Evolutionary conservation across 2,888 invertebrate species (phyloP).

Genomic region (Beris chalybata): DNA sequence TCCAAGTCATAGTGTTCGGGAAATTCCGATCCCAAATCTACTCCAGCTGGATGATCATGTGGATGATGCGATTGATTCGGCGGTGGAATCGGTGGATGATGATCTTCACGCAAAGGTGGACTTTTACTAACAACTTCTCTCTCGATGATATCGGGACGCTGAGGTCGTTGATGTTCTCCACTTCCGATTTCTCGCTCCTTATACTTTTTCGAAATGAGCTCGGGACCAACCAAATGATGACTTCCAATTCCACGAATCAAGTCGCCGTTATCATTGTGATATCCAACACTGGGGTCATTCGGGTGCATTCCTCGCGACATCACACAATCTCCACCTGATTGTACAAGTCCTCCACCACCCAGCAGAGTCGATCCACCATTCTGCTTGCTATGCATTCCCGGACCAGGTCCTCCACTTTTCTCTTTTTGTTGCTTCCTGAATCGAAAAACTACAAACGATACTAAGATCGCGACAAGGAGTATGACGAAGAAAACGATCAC

Average conservation of each 20-base stretch:
- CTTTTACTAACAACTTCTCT: conserved; percentile 84
- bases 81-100: conserved; percentile 77
- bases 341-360: conserved; percentile 68
- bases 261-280: conserved; percentile 73
- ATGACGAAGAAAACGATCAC: conserved; percentile 94
- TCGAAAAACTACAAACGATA: conserved; percentile 90
- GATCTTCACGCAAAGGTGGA: conserved; percentile 76
- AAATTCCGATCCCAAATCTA: conserved; percentile 75
- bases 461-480: conserved; percentile 82
- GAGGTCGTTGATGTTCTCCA: conserved; percentile 73
- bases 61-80: conserved; percentile 71
- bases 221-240: conserved; percentile 80
- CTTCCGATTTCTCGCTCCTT: conserved; percentile 82
- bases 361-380: conserved; percentile 72
- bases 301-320: conserved; percentile 70
- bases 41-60: conserved; percentile 72
- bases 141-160: conserved; percentile 92
- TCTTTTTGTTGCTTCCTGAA: conserved; percentile 85
- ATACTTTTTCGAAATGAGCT: conserved; percentile 84
- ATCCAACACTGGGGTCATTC: conserved; percentile 69
- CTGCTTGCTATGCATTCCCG: conserved; percentile 77
- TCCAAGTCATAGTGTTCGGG: conserved; percentile 96
- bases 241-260: conserved; percentile 75
- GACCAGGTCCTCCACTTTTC: conserved; percentile 70
- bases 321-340: conserved; percentile 69